Conservation (phyloP, 2,797 vertebrate genomes). For the Dipus sagitta region DNA sequence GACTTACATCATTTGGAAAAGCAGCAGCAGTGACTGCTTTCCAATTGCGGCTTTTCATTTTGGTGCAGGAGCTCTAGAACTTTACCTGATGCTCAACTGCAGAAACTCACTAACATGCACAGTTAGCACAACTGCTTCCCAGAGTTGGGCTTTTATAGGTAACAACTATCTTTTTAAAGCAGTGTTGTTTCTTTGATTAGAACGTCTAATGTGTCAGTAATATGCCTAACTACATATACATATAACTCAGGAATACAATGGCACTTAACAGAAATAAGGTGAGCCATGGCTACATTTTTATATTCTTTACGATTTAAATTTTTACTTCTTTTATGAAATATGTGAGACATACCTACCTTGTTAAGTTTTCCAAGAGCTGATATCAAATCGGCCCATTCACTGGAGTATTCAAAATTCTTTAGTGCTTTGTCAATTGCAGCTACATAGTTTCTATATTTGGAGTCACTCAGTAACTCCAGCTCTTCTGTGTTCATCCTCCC, state of each 20-base stretch:
- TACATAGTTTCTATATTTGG: constrained; percentile 99
- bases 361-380: constrained; percentile 99
- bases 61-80: constrained; percentile 41
- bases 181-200: constrained; percentile 24
- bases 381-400: constrained; percentile 99
- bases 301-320: constrained; percentile 60
- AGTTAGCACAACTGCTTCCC: constrained; percentile 38
- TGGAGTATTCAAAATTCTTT: constrained; percentile 99
- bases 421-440: constrained; percentile 99
- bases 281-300: constrained; percentile 7
- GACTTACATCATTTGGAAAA: not conserved
- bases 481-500: constrained; percentile 99
- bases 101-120: not conserved
- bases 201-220: constrained; percentile 30
- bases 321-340: constrained; percentile 44
- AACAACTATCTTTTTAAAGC: constrained; percentile 40
- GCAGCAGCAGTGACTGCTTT: constrained; percentile 3
- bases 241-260: constrained; percentile 52
- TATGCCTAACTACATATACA: not conserved
- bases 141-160: constrained; percentile 29
- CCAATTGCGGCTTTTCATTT: not conserved
- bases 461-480: constrained; percentile 97
- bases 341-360: constrained; percentile 91
- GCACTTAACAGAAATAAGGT: constrained; percentile 51
- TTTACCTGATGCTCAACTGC: constrained; percentile 47